Evolutionary conservation across 2,888 invertebrate species (phyloP).

Genomic region (Clunio marinus): DNA sequence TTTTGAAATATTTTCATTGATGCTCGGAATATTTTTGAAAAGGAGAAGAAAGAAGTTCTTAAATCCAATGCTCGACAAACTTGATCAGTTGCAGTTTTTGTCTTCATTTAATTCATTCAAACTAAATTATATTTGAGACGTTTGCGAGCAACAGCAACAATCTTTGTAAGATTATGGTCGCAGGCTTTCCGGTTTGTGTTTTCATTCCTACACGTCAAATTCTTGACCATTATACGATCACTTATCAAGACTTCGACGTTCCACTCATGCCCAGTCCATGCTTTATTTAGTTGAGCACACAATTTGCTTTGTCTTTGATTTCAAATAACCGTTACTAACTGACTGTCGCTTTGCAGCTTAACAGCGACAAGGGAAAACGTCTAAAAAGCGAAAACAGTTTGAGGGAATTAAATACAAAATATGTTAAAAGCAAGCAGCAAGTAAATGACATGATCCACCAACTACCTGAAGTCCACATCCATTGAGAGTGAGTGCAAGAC

Average conservation of each 20-base stretch:
- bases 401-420: neutral
- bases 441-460: slow-evolving; percentile 34
- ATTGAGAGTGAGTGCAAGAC: slow-evolving; percentile 7
- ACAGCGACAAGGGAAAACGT: neutral
- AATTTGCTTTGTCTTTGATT: neutral
- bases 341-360: neutral
- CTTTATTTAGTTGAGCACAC: slow-evolving; percentile 25
- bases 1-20: slow-evolving; percentile 15
- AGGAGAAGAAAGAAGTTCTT: neutral
- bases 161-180: slow-evolving; percentile 20
- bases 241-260: slow-evolving; percentile 32
- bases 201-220: slow-evolving; percentile 38
- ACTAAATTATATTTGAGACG: neutral
- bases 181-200: slow-evolving; percentile 35
- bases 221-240: slow-evolving; percentile 29
- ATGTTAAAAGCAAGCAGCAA: slow-evolving; percentile 7
- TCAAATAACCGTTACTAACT: slow-evolving; percentile 35
- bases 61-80: neutral
- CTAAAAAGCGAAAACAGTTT: neutral
- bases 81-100: slow-evolving; percentile 4
- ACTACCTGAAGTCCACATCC: slow-evolving; percentile 17
- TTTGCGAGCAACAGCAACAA: no score
- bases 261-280: slow-evolving; percentile 17
- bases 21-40: neutral
- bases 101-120: neutral